Base-by-base conservation (phyloP, 2,888 invertebrate genomes). In the Chorisops tibialis region DNA sequence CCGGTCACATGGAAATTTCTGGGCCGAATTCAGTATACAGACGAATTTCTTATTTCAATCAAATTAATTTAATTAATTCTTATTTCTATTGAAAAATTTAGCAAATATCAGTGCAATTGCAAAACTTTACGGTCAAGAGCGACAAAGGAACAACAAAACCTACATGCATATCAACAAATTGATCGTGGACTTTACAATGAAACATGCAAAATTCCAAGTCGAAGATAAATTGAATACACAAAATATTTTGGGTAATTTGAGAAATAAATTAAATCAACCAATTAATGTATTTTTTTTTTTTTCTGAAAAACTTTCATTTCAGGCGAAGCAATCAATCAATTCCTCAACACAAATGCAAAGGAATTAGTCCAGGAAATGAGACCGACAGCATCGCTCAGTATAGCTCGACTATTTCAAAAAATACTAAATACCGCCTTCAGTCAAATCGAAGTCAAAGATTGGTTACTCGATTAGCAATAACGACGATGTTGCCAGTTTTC, bases 311-410 rank as follows among this genome's bases (percentile, higher is more conserved):
- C 22, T 50, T 39, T 43, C 47, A 7, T 52, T 39, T 24, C 76
- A 88, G 88, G 88, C 39, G 86, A 89, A 73, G 90, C 90, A 0
- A 89, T 91, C 85, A 91, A 91, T 75, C 89, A 89, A 74, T 91
- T 91, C 75, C 78, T 91, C 65, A 91, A 91, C 78, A 87, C 87
- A 74, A 90, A 91, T 71, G 85, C 88, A 0, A 85, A 87, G 49
- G 90, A 90, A 74, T 88, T 91, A 68, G 88, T 91, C 66, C 86
- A 86, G 61, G 91, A 91, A 79, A 89, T 91, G 88, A 82, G 87
- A 71, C 89, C 90, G 2, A 88, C 89, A 0, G 89, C 90, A 0
- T 82, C 86, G 2, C 76, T 81, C 7, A 85, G 88, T 66, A 87
- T 91, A 68, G 85, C 86, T 2, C 86, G 85, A 68, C 86, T 89